Base-by-base conservation (phyloP, 2,797 vertebrate species). In the Phalanger gymnotis region DNA sequence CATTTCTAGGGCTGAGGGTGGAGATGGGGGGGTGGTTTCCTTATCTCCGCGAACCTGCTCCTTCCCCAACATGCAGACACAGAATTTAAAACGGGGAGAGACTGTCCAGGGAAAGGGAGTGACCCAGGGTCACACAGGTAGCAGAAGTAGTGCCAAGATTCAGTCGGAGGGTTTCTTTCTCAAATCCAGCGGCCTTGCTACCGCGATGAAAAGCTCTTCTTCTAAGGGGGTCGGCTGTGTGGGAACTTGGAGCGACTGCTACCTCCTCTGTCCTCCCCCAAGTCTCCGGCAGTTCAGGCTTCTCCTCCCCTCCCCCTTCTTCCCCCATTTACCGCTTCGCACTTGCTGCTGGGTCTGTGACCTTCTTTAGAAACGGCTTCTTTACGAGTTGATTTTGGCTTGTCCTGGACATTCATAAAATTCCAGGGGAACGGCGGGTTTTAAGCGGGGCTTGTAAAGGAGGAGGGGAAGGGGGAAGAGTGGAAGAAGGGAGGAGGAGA, bases 301-400 rank as follows among this genome's bases (percentile, higher is more conserved):
- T 96, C 91, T 56, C 92, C 91, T 95, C 95, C 95, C 96, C 96
- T 54, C 4, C 93, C 51, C 58, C 91, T 40, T 51, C 97, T 97
- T 97, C 97, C 98, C 98, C 98, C 98, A 97, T 98, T 98, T 98
- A 98, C 98, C 96, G 91, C 96, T 98, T 98, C 96, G 96, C 99
- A 99, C 99, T 99, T 99, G 98, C 98, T 40, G 96, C 96, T 5
- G 92, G 98, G 98, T 98, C 98, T 96, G 57, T 98, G 99, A 99
- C 99, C 98, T 98, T 97, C 98, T 98, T 99, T 98, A 98, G 98
- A 99, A 98, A 98, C 98, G 98, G 98, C 98, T 98, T 97, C 98
- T 99, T 99, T 99, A 99, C 90, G 98, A 99, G 99, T 99, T 99
- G 99, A 98, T 98, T 99, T 99, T 99, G 99, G 99, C 99, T 97